phyloP scores from a whole-genome alignment of 2,113 vertebrate species.

The Austrofundulus limnaeus region DNA sequence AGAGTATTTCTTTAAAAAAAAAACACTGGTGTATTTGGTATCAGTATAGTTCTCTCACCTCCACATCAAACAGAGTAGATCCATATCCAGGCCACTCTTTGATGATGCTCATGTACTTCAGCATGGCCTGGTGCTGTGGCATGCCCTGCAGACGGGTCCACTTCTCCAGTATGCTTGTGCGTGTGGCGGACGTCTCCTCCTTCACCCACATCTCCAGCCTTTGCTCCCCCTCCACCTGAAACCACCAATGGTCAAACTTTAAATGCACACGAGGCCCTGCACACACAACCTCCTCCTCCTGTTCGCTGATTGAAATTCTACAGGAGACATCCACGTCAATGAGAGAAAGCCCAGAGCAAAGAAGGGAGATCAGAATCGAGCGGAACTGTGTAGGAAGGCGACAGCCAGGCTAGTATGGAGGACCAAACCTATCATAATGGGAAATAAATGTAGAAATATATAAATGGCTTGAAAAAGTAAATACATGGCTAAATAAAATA shows the following conservation, averaged over 20 bases:
- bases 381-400: no score
- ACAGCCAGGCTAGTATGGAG: no score
- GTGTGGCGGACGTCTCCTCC: slow-evolving; percentile 90
- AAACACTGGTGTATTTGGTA: background rate
- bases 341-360: no score
- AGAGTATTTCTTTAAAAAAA: background rate
- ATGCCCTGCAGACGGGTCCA: slow-evolving; percentile 89
- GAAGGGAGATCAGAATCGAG: no score
- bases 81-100: slow-evolving; percentile 93
- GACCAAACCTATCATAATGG: no score
- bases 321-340: no score
- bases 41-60: slow-evolving; percentile 75
- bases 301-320: no score
- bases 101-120: slow-evolving; percentile 90
- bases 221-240: slow-evolving; percentile 88
- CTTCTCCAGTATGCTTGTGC: slow-evolving; percentile 88
- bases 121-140: slow-evolving; percentile 91
- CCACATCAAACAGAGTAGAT: slow-evolving; percentile 91
- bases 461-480: no score
- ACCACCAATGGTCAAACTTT: background rate
- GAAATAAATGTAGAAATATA: no score
- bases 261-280: no score
- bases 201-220: slow-evolving; percentile 96
- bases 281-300: no score
- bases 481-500: no score